A percentile compares a stretch with the other conserved stretches of the same genome.
phyloP scores from a whole-genome alignment of 1,140 invertebrate genomes.

The Frieseomelitta varia region DNA sequence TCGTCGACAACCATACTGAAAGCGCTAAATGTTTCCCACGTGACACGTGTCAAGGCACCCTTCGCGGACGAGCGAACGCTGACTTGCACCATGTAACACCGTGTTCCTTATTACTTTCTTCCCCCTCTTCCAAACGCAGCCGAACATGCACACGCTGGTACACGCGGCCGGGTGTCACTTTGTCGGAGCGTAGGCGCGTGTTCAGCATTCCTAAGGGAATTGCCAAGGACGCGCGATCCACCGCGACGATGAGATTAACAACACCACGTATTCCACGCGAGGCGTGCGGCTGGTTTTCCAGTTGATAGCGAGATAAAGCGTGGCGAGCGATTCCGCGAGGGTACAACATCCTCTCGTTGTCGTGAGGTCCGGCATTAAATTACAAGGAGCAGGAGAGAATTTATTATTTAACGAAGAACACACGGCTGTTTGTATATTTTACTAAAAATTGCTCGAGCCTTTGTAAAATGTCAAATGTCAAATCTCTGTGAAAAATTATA shows the following conservation, averaged over 20 bases:
- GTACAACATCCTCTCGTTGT: not conserved
- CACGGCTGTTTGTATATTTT: no score
- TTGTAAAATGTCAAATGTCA: no score
- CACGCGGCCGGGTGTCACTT: constrained; percentile 13
- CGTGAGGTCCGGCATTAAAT: no score
- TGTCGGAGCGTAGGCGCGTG: constrained; percentile 36
- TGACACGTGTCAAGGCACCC: not conserved
- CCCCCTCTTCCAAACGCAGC: not conserved
- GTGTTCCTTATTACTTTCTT: constrained; percentile 42
- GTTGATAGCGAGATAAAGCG: constrained; percentile 27
- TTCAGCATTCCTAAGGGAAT: constrained; percentile 40
- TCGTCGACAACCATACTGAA: not conserved
- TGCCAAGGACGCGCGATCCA: constrained; percentile 23
- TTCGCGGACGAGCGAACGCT: not conserved
- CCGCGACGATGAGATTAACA: constrained; percentile 32
- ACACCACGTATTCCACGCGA: not conserved
- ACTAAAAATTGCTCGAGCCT: no score
- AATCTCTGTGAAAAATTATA: no score
- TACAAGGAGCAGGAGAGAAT: no score
- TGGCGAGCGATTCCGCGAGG: no score
- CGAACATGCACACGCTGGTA: not conserved
- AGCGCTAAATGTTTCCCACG: not conserved
- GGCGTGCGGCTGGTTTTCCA: not conserved
- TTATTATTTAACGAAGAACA: no score
- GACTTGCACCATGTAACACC: constrained; percentile 2